Evolutionary conservation across 1,140 invertebrate genomes (phyloP).

Genomic region (Drosophila hydei): DNA sequence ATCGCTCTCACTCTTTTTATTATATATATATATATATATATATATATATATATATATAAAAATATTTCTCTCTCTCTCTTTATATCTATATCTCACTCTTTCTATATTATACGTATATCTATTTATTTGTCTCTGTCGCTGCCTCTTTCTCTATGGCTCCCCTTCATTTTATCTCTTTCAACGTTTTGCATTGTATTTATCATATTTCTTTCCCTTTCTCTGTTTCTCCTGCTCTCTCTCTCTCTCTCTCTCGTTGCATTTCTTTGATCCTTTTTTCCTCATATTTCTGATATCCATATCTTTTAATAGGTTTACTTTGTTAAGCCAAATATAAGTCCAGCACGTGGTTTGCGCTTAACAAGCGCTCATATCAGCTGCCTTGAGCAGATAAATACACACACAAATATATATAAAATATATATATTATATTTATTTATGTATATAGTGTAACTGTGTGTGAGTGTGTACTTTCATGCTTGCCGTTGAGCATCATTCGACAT

Average conservation of each 20-base stretch:
- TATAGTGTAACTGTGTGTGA: neutral
- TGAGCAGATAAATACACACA: slow-evolving; percentile 7
- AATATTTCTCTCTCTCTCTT: neutral
- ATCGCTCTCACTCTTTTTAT: neutral
- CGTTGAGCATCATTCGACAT: slow-evolving; percentile 36
- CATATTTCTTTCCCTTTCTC: too few relatives aligned
- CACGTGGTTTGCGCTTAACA: slow-evolving; percentile 13
- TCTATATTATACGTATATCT: too few relatives aligned
- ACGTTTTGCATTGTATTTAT: too few relatives aligned
- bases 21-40: too few relatives aligned
- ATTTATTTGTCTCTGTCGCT: too few relatives aligned
- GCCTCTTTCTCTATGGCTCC: too few relatives aligned
- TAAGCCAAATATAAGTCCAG: slow-evolving; percentile 28
- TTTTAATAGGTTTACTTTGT: neutral
- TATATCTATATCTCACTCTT: neutral
- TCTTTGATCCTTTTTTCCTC: slow-evolving; percentile 4
- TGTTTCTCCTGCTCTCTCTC: neutral
- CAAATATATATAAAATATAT: neutral
- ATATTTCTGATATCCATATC: neutral
- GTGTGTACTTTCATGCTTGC: neutral
- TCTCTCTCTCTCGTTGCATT: neutral
- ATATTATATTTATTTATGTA: neutral
- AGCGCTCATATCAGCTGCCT: slow-evolving; percentile 12
- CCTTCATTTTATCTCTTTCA: too few relatives aligned
- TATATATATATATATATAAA: too few relatives aligned